Base-by-base conservation (phyloP, 2,113 vertebrate genomes). In the Peromyscus polionotus region DNA sequence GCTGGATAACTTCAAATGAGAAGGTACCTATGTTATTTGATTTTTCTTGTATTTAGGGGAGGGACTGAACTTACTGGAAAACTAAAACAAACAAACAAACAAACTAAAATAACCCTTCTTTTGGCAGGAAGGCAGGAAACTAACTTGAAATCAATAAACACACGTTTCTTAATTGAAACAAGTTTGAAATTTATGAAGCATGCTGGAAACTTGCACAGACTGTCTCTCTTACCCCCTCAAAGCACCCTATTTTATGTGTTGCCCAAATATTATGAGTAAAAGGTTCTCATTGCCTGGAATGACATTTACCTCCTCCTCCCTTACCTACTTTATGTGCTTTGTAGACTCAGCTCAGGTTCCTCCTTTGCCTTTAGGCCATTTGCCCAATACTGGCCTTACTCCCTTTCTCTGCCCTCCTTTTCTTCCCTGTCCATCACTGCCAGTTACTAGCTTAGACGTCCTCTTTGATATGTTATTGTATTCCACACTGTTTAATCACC, bases 121-220 rank as follows among this genome's bases (percentile, higher is more conserved):
- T 97, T 97, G 80, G 70, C 79, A 91, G 89, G 97, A 97, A 95
- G 88, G 63, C 61, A 97, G 48, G 80, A 88, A 92, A 92, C 77
- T 84, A 97, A 96, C 92, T 95, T 90, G 70, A 61, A 95, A 86
- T 95, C 88, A 90, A 67, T 92, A 95, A 94, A 97, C 61, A 90
- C 65, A 92, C 67, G 11, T 95, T 96, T 94, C 92, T 97, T 95
- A 68, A 36, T 76, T 83, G 88, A 94, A 93, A 94, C 90, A 59
- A 80, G 76, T 90, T 97, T 94, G 90, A 94, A 95, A 77, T 88
- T 90, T 61, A 59, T 77, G 85, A 96, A 95, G 72, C 59, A 36
- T 79, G 22, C 87, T 96, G 93, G 92, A 97, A 97, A 95, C 63
- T 54, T 97, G 85, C 93, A 88, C 80, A 96, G 96, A 88, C 59